A percentile compares a stretch with the other conserved stretches of the same genome.
Evolutionary conservation across 2,113 vertebrate species (phyloP).

Genomic region (Donacobius atricapilla): DNA sequence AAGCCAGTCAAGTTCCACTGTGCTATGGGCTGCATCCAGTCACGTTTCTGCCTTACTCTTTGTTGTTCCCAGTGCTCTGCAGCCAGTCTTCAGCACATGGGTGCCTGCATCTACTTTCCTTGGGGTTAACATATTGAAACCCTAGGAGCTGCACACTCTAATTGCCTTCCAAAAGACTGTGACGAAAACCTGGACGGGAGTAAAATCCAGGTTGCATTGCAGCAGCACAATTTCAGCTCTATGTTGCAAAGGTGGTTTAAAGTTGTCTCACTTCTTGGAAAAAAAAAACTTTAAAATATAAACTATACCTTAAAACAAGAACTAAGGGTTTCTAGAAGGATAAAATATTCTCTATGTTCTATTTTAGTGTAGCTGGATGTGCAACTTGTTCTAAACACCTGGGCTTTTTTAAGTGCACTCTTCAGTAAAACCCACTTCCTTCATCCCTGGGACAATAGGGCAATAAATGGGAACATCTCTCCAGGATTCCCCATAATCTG

Average conservation of each 20-base stretch:
- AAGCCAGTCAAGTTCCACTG: neutral
- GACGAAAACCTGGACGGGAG: neutral
- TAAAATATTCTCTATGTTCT: neutral
- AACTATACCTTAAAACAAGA: neutral
- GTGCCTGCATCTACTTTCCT: neutral
- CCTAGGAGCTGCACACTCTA: neutral
- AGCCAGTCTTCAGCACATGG: neutral
- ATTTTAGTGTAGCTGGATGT: neutral
- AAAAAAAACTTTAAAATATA: neutral
- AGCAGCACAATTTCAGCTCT: neutral
- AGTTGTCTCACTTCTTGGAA: neutral
- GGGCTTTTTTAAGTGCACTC: neutral
- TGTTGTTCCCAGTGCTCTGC: neutral
- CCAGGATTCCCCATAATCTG: neutral
- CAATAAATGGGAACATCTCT: neutral
- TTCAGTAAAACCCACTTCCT: neutral
- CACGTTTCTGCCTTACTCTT: neutral
- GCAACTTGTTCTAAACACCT: neutral
- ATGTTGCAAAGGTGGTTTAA: neutral
- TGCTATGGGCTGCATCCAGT: neutral
- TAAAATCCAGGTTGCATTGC: neutral
- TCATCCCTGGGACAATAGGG: constrained; percentile 4
- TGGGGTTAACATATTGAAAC: neutral
- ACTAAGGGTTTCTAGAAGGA: neutral
- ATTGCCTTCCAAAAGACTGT: neutral